Evolutionary conservation across 2,113 vertebrate species (phyloP), one percentile per base, ranked within the genome.

Genomic region (Pyrgilauda ruficollis): DNA sequence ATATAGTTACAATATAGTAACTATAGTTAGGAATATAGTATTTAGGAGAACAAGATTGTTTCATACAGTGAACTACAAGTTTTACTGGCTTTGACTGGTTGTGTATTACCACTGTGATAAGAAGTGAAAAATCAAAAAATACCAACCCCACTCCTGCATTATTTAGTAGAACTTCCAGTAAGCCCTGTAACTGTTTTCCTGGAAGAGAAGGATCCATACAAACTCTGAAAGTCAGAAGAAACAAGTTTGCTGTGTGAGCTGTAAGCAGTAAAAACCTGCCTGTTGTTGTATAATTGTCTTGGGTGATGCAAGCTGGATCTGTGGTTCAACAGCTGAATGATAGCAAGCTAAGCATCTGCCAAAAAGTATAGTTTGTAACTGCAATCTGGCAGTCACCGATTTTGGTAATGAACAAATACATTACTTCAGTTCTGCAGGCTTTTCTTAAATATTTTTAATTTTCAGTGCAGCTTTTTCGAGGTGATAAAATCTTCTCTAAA

Each of bases 241-340:
- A 28, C 44, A 80, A 39, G 64, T 79, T 77, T 3, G 6, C 37
- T 77, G 2, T 31, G 4, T 59, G 83, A 92, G 35, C 18, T 77
- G 69, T 83, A 72, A 91, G 55, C 49, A 35, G 23, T 70, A 84
- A 66, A 68, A 92, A 93, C 90, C 81, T 94, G 73, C 19, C 44
- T 68, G 19, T 86, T 84, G 64, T 92, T 91, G 20, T 11, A 13
- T 92, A 94, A 92, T 91, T 80, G 61, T 95, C 59, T 92, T 87
- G 47, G 35, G 70, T 94, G 91, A 63, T 90, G 56, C 14, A 78
- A 46, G 63, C 75, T 90, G 88, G 33, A 87, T 75, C 62, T 85
- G 35, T 74, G 75, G 30, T 86, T 92, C 63, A 77, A 6, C 53
- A 85, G 52, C 77, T 82, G 74, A 92, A 80, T 84, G 55, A 55